These are phyloP conservation scores for Drosophila pachea DNA, from an alignment of 1,140 invertebrate species.

Conservation along the genomic window DNA sequence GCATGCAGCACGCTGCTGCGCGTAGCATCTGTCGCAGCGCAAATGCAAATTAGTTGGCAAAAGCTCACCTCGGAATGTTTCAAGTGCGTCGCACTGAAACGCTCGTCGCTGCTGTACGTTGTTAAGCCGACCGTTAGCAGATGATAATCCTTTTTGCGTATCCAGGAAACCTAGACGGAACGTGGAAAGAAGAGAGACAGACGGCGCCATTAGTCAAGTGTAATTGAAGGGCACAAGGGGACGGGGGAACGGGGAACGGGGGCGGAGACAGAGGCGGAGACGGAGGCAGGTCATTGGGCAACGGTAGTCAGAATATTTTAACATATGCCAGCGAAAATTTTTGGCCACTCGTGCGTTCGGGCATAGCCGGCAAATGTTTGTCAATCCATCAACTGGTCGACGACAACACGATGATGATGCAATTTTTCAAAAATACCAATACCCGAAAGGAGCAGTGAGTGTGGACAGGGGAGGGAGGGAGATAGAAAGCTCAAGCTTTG, in stretches of 20 bases:
- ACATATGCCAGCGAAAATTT: conserved; percentile 51
- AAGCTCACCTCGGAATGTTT: conserved; percentile 87
- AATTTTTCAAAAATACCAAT: conserved; percentile 57
- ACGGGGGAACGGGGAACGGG: too few relatives aligned
- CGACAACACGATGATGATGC: conserved; percentile 71
- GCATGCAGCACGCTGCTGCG: conserved; percentile 3
- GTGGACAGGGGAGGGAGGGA: not conserved
- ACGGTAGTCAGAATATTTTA: conserved; percentile 33
- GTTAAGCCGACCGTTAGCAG: conserved; percentile 89
- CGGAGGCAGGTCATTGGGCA: too few relatives aligned
- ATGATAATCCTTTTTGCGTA: conserved; percentile 89
- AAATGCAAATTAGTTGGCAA: conserved; percentile 55
- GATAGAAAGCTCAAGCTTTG: conserved; percentile 31
- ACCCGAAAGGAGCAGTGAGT: too few relatives aligned
- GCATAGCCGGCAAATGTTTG: conserved; percentile 63
- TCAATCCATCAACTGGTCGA: conserved; percentile 68
- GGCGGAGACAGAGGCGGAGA: too few relatives aligned
- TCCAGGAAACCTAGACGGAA: conserved; percentile 86
- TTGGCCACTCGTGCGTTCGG: conserved; percentile 36
- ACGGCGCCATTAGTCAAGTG: conserved; percentile 59
- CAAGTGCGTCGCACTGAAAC: conserved; percentile 91
- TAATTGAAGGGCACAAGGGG: conserved; percentile 17
- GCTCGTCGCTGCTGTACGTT: conserved; percentile 91
- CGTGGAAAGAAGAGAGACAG: conserved; percentile 20
- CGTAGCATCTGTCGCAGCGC: conserved; percentile 12